These are phyloP conservation scores for Eupeodes luniger DNA, from an alignment of 2,888 invertebrate genomes.

Conservation along the genomic window DNA sequence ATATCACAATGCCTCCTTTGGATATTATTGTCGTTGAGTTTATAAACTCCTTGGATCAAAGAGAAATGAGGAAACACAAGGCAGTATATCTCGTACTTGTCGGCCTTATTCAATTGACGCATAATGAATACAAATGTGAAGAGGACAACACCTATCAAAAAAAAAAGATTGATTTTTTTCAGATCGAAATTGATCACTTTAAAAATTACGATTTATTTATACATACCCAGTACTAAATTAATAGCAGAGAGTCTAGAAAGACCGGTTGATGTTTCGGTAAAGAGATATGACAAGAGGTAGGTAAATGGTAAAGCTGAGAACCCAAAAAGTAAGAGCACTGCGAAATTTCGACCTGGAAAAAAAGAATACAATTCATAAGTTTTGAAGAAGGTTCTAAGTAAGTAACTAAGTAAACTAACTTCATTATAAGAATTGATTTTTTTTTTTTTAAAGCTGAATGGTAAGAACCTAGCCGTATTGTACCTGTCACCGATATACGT, in stretches of 20 bases:
- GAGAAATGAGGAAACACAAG: constrained; percentile 7
- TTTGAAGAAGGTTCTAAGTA: no score
- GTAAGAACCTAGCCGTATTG: no score
- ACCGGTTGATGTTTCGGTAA: constrained; percentile 24
- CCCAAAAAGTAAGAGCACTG: constrained; percentile 18
- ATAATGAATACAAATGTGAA: neutral
- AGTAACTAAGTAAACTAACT: no score
- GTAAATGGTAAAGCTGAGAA: constrained; percentile 28
- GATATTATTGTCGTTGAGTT: neutral
- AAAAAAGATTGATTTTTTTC: neutral
- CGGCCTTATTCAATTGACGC: neutral
- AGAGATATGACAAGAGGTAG: constrained; percentile 9
- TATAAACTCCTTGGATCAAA: neutral
- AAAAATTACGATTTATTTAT: neutral
- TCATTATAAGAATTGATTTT: no score
- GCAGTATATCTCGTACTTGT: neutral
- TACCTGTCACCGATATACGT: no score
- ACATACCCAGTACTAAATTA: constrained; percentile 1
- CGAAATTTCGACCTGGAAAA: constrained; percentile 19
- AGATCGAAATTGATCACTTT: neutral
- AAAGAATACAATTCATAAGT: neutral
- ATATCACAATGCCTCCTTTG: neutral
- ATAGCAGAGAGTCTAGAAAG: constrained; percentile 16
- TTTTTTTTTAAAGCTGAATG: no score
- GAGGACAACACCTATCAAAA: neutral